Conservation (phyloP, 2,888 invertebrate species). For the Mythimna albipuncta region DNA sequence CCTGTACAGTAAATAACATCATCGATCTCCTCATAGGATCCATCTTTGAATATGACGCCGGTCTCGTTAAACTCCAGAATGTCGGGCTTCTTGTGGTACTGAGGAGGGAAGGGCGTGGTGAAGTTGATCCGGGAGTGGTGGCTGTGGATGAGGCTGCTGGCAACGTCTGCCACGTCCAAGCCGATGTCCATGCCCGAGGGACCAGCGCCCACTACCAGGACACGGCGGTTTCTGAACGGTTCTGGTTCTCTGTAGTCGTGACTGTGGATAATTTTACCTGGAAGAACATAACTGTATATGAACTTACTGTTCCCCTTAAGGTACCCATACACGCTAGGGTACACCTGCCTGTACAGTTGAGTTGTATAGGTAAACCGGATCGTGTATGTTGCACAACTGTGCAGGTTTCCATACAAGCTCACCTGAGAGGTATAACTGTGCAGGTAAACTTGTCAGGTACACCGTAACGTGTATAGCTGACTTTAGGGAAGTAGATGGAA, state of each 20-base stretch:
- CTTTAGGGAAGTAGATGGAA: too few species aligned
- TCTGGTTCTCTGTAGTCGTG: constrained; percentile 93
- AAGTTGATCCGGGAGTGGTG: constrained; percentile 85
- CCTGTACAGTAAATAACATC: constrained; percentile 94
- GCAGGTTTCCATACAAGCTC: too few species aligned
- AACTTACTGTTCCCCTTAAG: not conserved
- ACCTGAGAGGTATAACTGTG: too few species aligned
- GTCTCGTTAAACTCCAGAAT: constrained; percentile 87
- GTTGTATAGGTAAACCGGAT: too few species aligned
- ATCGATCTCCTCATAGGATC: constrained; percentile 91
- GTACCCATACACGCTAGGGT: too few species aligned
- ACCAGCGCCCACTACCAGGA: constrained; percentile 93
- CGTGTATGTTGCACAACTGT: too few species aligned
- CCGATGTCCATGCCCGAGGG: constrained; percentile 94
- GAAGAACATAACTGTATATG: not conserved
- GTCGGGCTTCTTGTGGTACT: constrained; percentile 89
- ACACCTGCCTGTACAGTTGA: too few species aligned
- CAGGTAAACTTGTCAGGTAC: too few species aligned
- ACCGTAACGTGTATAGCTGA: not conserved
- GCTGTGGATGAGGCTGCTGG: constrained; percentile 86
- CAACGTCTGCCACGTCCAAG: constrained; percentile 89
- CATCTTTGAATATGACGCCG: constrained; percentile 91
- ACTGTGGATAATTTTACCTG: constrained; percentile 93
- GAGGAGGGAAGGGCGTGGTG: constrained; percentile 82
- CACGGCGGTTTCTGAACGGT: constrained; percentile 89